Conservation (phyloP, 2,888 invertebrate species). For the Suillia variegata region DNA sequence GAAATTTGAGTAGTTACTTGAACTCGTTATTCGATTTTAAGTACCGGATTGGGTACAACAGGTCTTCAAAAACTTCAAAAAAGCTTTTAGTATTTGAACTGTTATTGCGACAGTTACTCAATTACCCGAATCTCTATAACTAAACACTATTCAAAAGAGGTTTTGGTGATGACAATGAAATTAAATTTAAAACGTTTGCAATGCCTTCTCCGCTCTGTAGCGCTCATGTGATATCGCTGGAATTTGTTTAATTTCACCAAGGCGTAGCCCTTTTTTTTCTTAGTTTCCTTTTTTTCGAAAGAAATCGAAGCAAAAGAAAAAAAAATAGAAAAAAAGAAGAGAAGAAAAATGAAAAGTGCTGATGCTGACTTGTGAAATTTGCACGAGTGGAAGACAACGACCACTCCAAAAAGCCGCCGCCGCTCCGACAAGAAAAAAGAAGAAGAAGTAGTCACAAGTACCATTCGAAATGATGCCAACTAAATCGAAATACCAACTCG, state of each 20-base stretch:
- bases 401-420: too few relatives aligned
- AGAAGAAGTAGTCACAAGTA: too few relatives aligned
- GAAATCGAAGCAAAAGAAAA: slow-evolving; percentile 16
- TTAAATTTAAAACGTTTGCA: slow-evolving; percentile 41
- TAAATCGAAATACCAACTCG: slow-evolving; percentile 3
- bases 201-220: slow-evolving; percentile 40
- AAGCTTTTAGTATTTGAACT: too few relatives aligned
- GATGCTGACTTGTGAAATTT: slow-evolving; percentile 22
- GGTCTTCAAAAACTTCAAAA: too few relatives aligned
- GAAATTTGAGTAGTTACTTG: too few relatives aligned
- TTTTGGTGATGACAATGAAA: slow-evolving; percentile 7
- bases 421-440: too few relatives aligned
- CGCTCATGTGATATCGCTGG: slow-evolving; percentile 14
- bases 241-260: not conserved
- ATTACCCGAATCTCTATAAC: too few relatives aligned
- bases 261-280: not conserved
- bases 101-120: too few relatives aligned
- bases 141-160: too few relatives aligned
- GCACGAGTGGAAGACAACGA: too few relatives aligned
- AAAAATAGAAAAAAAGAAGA: not conserved
- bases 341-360: not conserved
- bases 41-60: too few relatives aligned
- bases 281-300: slow-evolving; percentile 4
- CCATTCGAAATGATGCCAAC: not conserved
- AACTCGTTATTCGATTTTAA: too few relatives aligned